These are phyloP conservation scores for Globodera ellingtonae DNA, from an alignment of 1,140 invertebrate species.

Conservation along the genomic window DNA sequence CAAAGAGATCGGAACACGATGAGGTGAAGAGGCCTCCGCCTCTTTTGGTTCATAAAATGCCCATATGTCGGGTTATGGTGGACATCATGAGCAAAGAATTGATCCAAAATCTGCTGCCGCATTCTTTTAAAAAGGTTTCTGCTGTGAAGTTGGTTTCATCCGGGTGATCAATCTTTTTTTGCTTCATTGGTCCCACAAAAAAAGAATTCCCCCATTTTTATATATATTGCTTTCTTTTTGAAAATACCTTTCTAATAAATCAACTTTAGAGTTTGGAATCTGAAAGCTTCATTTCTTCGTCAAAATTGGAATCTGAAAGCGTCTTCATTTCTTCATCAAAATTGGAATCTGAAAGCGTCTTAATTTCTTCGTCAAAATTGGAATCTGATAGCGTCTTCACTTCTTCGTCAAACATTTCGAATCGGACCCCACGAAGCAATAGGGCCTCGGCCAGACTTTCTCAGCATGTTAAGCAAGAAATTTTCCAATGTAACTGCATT, in stretches of 20 bases:
- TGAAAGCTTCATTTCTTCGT: too few species aligned
- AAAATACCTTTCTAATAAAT: too few species aligned
- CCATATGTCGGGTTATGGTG: not conserved
- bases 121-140: not conserved
- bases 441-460: not conserved
- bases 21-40: not conserved
- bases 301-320: too few species aligned
- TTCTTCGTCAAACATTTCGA: not conserved
- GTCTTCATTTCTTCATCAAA: too few species aligned
- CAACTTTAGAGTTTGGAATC: too few species aligned
- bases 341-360: too few species aligned
- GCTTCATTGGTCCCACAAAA: too few species aligned
- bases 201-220: too few species aligned
- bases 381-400: too few species aligned
- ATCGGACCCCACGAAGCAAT: not conserved
- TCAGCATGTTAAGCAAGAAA: not conserved
- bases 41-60: not conserved
- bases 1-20: not conserved
- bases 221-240: too few species aligned
- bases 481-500: not conserved
- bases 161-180: too few species aligned
- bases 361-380: too few species aligned
- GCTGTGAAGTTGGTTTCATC: not conserved
- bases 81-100: not conserved
- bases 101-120: not conserved